Percentiles rank a stretch among this genome's conserved stretches.
Conservation (phyloP, 1,140 invertebrate species). For the Tetramorium alpestre region DNA sequence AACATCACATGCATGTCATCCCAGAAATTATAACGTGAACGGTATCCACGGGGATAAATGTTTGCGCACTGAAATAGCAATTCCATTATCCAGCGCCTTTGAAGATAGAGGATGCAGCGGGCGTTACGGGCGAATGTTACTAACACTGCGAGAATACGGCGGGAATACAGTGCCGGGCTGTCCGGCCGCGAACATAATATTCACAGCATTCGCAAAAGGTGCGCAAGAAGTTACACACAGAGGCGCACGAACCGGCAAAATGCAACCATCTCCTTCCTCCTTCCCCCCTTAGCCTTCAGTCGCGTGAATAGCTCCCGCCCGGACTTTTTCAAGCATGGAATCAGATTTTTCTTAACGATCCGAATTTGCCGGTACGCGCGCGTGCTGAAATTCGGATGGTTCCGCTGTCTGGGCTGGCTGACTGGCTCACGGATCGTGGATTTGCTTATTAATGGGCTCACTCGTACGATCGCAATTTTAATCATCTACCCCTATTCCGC, state of each 20-base stretch:
- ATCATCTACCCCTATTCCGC: neutral
- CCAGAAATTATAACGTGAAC: constrained; percentile 76
- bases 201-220: neutral
- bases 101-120: constrained; percentile 50
- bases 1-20: constrained; percentile 29
- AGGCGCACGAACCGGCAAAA: neutral
- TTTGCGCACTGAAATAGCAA: constrained; percentile 76
- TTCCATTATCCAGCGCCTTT: constrained; percentile 79
- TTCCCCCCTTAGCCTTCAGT: neutral
- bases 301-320: constrained; percentile 2
- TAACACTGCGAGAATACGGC: neutral
- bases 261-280: neutral
- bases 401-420: neutral
- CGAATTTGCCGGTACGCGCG: constrained; percentile 6
- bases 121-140: constrained; percentile 54
- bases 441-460: neutral
- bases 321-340: constrained; percentile 12
- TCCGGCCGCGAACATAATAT: neutral
- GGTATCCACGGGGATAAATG: constrained; percentile 73
- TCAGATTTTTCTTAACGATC: constrained; percentile 44
- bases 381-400: neutral
- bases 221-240: constrained; percentile 29
- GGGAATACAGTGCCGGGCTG: neutral
- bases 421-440: neutral
- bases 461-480: neutral